Evolutionary conservation across 2,888 invertebrate genomes (phyloP).

Genomic region (Acleris emargana): DNA sequence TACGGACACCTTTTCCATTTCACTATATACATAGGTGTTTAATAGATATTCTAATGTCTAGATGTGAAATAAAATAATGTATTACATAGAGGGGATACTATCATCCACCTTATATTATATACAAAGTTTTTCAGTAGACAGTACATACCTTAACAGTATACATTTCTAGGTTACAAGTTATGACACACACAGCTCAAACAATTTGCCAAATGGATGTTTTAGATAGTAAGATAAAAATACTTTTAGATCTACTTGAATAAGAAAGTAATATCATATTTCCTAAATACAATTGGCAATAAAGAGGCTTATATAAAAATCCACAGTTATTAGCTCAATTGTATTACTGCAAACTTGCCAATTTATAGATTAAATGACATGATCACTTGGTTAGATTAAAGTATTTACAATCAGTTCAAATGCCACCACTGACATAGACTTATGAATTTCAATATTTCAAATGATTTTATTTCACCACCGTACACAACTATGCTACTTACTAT

Average conservation of each 20-base stretch:
- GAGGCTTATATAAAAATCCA: conserved; percentile 26
- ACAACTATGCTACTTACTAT: conserved; percentile 13
- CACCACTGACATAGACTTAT: conserved; percentile 9
- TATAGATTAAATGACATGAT: no score
- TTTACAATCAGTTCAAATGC: not conserved
- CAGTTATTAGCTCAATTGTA: not conserved
- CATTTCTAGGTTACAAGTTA: conserved; percentile 43
- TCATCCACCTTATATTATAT: conserved; percentile 10
- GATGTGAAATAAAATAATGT: conserved; percentile 14
- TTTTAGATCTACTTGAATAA: conserved; percentile 8
- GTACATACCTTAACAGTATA: conserved; percentile 40
- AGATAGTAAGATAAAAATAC: conserved; percentile 44
- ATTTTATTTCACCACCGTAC: conserved; percentile 2
- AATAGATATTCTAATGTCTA: conserved; percentile 14
- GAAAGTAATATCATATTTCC: not conserved
- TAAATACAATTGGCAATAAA: conserved; percentile 23
- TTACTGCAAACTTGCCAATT: conserved; percentile 2
- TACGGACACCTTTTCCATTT: conserved; percentile 29
- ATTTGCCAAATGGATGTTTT: conserved; percentile 76
- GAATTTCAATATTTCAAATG: not conserved
- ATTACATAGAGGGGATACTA: not conserved
- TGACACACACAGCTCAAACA: conserved; percentile 65
- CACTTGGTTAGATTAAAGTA: no score
- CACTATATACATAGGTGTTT: conserved; percentile 24
- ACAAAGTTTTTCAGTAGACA: conserved; percentile 41